A percentile compares a stretch with the other conserved stretches of the same genome.
These are phyloP conservation scores for Galagoides demidoff DNA, from an alignment of 2,797 vertebrate species.

Conservation along the genomic window DNA sequence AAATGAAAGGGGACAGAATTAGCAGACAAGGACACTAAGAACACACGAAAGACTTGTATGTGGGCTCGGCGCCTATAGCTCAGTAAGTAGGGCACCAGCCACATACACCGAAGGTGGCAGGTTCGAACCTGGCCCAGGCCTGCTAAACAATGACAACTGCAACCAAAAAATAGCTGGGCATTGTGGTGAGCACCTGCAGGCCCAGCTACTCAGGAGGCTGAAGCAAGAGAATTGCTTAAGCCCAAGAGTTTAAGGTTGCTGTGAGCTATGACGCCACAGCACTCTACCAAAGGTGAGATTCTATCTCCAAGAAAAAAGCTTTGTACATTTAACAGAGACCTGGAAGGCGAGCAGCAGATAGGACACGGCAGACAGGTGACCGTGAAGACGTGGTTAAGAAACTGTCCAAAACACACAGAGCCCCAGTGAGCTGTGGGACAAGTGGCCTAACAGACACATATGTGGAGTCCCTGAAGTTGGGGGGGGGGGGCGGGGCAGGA, in stretches of 20 bases:
- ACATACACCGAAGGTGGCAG: no score
- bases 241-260: no score
- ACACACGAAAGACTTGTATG: fast-evolving
- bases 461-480: background rate
- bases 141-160: no score
- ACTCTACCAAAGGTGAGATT: no score
- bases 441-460: background rate
- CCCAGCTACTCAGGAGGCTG: no score
- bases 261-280: no score
- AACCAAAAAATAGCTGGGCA: no score
- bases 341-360: background rate
- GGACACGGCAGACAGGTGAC: fast-evolving
- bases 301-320: background rate
- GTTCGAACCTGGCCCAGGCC: no score
- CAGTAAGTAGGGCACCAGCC: no score
- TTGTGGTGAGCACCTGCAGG: no score
- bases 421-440: fast-evolving
- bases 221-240: no score
- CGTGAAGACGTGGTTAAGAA: background rate
- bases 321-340: fast-evolving
- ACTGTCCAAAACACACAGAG: fast-evolving
- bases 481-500: fast-evolving
- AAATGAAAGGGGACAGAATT: background rate
- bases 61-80: no score
- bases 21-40: background rate